Conservation (phyloP, 2,888 invertebrate genomes). For the Drosophila yooni region DNA sequence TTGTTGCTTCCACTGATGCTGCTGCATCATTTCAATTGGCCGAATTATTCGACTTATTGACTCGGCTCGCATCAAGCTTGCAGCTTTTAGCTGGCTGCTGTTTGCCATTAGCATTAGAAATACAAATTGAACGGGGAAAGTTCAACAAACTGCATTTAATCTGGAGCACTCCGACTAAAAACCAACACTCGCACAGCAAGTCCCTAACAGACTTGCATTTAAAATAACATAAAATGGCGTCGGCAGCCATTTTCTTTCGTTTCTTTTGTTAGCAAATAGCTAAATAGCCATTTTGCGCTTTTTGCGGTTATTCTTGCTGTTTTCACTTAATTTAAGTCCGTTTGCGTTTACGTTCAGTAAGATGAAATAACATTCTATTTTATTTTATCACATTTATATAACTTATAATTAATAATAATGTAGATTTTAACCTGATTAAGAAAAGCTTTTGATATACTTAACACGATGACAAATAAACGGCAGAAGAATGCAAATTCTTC, state of each 20-base stretch:
- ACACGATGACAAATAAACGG: background rate
- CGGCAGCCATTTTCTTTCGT: conserved; percentile 37
- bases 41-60: conserved; percentile 76
- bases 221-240: conserved; percentile 22
- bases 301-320: conserved; percentile 5
- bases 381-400: background rate
- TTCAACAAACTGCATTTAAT: conserved; percentile 72
- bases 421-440: background rate
- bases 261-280: background rate
- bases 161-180: conserved; percentile 47
- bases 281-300: conserved; percentile 20
- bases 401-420: background rate
- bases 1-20: conserved; percentile 1
- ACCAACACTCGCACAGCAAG: conserved; percentile 14
- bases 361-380: no score
- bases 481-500: background rate
- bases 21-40: conserved; percentile 65
- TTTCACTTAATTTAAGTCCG: conserved; percentile 17
- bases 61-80: conserved; percentile 51
- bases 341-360: background rate
- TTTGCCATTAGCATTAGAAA: conserved; percentile 68
- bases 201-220: conserved; percentile 30
- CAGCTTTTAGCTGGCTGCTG: conserved; percentile 38
- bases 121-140: conserved; percentile 67
- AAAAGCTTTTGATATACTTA: background rate